Conservation (phyloP, 2,797 vertebrate genomes). For the Distichodus sexfasciatus region DNA sequence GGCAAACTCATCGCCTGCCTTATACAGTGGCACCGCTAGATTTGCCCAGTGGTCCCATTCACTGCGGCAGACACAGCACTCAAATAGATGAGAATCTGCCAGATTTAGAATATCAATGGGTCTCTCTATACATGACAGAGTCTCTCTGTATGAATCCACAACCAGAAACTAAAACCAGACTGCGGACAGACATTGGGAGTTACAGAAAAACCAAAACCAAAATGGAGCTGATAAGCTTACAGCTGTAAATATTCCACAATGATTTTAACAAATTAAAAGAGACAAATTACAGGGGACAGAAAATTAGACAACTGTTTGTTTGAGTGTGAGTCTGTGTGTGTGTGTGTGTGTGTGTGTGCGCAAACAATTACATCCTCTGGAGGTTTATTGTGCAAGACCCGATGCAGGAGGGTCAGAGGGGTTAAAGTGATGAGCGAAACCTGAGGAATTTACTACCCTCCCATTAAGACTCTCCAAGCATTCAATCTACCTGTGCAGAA, state of each 20-base stretch:
- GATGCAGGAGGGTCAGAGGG: neutral
- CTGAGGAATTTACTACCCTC: constrained; percentile 38
- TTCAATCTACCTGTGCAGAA: constrained; percentile 22
- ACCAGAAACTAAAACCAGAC: neutral
- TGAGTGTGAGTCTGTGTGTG: too few species aligned
- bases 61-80: neutral
- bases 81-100: neutral
- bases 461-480: constrained; percentile 38
- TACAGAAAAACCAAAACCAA: neutral
- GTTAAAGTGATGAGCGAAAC: constrained; percentile 1
- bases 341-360: too few species aligned
- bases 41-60: neutral
- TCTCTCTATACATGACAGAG: neutral
- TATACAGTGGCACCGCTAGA: constrained; percentile 13
- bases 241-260: neutral
- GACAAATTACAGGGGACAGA: neutral
- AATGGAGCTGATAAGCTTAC: neutral
- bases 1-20: constrained; percentile 7
- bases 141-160: constrained; percentile 5
- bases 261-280: too few species aligned
- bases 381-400: too few species aligned
- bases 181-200: neutral
- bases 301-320: neutral
- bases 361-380: too few species aligned
- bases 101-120: constrained; percentile 1